Conservation (phyloP, 2,113 vertebrate species). For the Grus americana region DNA sequence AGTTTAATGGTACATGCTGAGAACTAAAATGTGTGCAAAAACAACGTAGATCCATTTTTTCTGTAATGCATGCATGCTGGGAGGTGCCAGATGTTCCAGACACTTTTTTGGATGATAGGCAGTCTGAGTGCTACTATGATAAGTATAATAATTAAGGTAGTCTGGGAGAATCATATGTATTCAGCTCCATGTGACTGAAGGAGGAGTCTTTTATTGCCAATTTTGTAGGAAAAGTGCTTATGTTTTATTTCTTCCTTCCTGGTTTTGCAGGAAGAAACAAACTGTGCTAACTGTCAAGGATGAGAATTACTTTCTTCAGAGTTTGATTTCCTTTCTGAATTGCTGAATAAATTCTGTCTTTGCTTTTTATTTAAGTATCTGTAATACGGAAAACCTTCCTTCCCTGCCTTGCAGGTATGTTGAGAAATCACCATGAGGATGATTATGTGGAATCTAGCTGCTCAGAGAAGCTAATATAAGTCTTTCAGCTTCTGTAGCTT, state of each 20-base stretch:
- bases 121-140: background rate
- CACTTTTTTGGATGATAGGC: background rate
- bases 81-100: constrained; percentile 34
- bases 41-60: background rate
- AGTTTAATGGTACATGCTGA: background rate
- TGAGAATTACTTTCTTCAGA: background rate
- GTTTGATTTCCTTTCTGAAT: background rate
- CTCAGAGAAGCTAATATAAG: background rate
- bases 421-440: background rate
- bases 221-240: background rate
- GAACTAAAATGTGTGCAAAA: constrained; percentile 23
- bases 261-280: background rate
- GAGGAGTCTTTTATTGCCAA: background rate
- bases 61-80: background rate
- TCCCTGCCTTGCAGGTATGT: background rate
- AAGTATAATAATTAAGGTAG: background rate
- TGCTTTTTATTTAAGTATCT: background rate
- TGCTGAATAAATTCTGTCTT: background rate
- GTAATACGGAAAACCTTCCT: background rate
- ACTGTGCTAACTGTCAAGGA: background rate
- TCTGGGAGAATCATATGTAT: background rate
- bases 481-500: background rate
- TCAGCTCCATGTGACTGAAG: background rate
- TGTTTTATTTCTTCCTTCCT: constrained; percentile 27
- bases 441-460: background rate